phyloP scores from a whole-genome alignment of 1,140 invertebrate species.

The Ceratina calcarata region DNA sequence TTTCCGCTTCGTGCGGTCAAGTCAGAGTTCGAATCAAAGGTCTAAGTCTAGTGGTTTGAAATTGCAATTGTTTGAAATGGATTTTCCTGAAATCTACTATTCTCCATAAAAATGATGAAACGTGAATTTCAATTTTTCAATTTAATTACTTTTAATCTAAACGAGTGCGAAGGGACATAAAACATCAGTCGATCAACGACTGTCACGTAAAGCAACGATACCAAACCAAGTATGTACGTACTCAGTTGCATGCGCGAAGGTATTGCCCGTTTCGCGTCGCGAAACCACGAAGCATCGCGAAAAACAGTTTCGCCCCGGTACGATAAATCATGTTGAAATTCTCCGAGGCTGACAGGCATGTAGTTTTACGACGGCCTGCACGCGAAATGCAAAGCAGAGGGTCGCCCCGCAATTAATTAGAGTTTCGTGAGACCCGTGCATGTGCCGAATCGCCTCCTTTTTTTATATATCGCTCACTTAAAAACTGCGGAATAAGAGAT shows the following conservation, averaged over 20 bases:
- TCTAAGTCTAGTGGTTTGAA: no score
- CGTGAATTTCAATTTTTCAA: no score
- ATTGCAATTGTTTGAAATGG: no score
- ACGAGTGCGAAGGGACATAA: conserved; percentile 30
- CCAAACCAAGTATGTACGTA: not conserved
- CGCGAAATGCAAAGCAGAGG: conserved; percentile 78
- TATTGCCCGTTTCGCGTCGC: conserved; percentile 40
- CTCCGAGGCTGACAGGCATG: conserved; percentile 75
- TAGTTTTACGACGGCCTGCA: conserved; percentile 77
- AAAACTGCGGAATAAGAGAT: conserved; percentile 50
- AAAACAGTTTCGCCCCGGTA: conserved; percentile 74
- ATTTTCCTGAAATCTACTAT: no score
- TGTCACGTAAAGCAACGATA: conserved; percentile 21
- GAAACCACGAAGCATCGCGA: conserved; percentile 69
- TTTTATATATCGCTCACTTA: conserved; percentile 62
- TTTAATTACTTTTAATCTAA: no score
- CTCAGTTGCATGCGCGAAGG: conserved; percentile 58
- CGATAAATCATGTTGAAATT: conserved; percentile 79
- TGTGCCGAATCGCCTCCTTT: conserved; percentile 72
- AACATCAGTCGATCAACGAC: conserved; percentile 52
- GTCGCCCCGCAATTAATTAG: conserved; percentile 79
- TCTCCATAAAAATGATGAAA: no score
- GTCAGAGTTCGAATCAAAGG: no score
- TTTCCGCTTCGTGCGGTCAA: no score
- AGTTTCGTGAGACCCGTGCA: conserved; percentile 77